These are phyloP conservation scores for Gallinago nigripennis DNA, from an alignment of 2,797 vertebrate species.

Conservation along the genomic window DNA sequence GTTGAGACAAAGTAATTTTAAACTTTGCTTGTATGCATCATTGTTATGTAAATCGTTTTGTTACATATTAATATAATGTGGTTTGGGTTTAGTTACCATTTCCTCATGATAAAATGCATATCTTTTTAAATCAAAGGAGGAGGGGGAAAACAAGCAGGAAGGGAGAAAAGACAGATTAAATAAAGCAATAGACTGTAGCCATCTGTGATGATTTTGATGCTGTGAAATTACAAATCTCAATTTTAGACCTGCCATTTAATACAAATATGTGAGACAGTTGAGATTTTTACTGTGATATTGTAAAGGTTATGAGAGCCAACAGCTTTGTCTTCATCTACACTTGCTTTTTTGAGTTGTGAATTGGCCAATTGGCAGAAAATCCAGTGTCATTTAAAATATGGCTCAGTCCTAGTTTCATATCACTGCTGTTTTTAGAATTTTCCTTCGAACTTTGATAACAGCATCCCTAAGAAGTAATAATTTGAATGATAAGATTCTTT, in stretches of 20 bases:
- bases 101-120: slow-evolving; percentile 5
- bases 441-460: slow-evolving; percentile 69
- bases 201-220: slow-evolving; percentile 57
- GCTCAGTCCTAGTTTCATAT: slow-evolving; percentile 49
- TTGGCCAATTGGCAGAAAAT: slow-evolving; percentile 59
- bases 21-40: neutral
- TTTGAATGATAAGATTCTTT: slow-evolving; percentile 56
- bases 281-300: slow-evolving; percentile 56
- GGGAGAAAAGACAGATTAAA: slow-evolving; percentile 48
- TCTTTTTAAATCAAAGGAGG: neutral
- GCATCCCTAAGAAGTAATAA: slow-evolving; percentile 71
- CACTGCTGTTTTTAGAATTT: slow-evolving; percentile 63
- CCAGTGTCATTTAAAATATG: slow-evolving; percentile 53
- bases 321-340: slow-evolving; percentile 43
- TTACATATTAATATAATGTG: slow-evolving; percentile 5
- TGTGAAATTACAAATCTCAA: slow-evolving; percentile 65
- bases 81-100: slow-evolving; percentile 25
- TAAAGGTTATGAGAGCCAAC: slow-evolving; percentile 57
- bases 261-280: slow-evolving; percentile 56
- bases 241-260: slow-evolving; percentile 68
- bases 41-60: slow-evolving; percentile 46
- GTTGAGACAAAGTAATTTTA: neutral
- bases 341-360: slow-evolving; percentile 53
- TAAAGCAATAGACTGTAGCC: slow-evolving; percentile 64
- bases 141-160: neutral